Evolutionary conservation across 2,113 vertebrate genomes (phyloP).

Genomic region (Trachemys scripta): DNA sequence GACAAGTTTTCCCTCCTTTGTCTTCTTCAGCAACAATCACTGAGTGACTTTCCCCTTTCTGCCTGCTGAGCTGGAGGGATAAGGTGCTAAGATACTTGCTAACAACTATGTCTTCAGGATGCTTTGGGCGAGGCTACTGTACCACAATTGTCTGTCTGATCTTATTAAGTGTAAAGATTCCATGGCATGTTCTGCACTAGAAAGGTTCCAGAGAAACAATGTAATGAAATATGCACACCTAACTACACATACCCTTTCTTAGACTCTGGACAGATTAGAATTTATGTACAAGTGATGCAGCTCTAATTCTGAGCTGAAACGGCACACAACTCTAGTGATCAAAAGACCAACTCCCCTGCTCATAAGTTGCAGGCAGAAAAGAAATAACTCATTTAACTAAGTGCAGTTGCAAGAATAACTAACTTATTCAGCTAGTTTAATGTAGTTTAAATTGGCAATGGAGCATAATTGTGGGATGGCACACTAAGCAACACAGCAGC

Average conservation of each 20-base stretch:
- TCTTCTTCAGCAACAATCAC: not conserved
- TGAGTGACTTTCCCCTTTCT: not conserved
- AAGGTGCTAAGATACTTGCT: not conserved
- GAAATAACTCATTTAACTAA: not conserved
- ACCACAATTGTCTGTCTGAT: not conserved
- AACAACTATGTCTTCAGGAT: not conserved
- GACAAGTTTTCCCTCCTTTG: conserved; percentile 19
- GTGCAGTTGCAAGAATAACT: not conserved
- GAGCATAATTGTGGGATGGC: not conserved
- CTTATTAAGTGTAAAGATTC: not conserved
- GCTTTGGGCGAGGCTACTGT: conserved; percentile 12
- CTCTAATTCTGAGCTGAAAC: not conserved
- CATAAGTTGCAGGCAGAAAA: not conserved
- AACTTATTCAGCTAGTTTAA: not conserved
- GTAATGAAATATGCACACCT: not conserved
- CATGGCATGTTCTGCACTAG: not conserved
- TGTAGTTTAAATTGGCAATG: not conserved
- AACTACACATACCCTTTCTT: not conserved
- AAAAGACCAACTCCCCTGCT: not conserved
- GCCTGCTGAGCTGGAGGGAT: not conserved
- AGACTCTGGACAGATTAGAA: not conserved
- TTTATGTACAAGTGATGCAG: not conserved
- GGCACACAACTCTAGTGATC: too few relatives aligned
- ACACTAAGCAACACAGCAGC: not conserved
- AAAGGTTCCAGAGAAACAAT: not conserved